Percentiles rank a stretch among this genome's conserved stretches.
Evolutionary conservation across 2,888 invertebrate genomes (phyloP).

Genomic region (Pogonocherus hispidulus): DNA sequence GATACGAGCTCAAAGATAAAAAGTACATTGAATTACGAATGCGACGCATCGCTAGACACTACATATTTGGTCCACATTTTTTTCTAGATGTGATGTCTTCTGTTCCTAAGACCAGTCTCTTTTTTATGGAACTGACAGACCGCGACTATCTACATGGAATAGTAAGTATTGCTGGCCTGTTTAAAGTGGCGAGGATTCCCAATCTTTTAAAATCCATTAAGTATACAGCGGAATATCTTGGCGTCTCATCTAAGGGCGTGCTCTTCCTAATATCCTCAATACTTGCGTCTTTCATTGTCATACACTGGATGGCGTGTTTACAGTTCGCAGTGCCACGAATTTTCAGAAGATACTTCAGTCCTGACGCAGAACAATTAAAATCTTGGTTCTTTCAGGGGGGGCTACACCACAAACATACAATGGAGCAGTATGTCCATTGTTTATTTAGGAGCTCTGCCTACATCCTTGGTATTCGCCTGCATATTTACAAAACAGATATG

Average conservation of each 20-base stretch:
- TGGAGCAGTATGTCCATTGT: background rate
- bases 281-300: background rate
- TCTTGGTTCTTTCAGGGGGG: background rate
- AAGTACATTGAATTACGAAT: background rate
- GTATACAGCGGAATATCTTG: background rate
- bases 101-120: background rate
- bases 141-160: background rate
- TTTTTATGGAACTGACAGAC: background rate
- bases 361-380: too few relatives aligned
- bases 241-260: background rate
- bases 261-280: background rate
- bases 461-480: background rate
- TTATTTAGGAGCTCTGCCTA: conserved; percentile 14
- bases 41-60: background rate
- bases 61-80: background rate
- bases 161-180: background rate
- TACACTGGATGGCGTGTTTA: conserved; percentile 19
- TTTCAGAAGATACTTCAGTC: background rate
- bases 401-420: background rate
- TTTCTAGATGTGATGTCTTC: conserved; percentile 6
- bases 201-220: background rate
- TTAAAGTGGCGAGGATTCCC: background rate
- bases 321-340: background rate
- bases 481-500: background rate
- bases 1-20: conserved; percentile 27